Conservation (phyloP, 2,113 vertebrate species). For the Isurus oxyrinchus region DNA sequence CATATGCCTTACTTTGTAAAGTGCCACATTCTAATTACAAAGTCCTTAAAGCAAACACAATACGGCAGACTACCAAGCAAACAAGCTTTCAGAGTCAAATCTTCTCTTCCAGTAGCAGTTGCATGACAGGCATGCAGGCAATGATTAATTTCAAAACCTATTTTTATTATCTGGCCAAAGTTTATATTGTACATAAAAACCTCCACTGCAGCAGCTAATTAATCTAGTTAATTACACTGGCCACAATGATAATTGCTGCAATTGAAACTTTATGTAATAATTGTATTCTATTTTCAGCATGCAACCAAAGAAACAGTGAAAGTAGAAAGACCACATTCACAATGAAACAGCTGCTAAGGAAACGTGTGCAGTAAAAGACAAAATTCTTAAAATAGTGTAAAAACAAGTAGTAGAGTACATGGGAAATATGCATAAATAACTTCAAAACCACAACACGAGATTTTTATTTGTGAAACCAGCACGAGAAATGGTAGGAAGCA, state of each 20-base stretch:
- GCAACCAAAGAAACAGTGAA: neutral
- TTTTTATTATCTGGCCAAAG: neutral
- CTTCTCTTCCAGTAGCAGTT: neutral
- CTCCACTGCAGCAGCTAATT: neutral
- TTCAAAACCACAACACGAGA: neutral
- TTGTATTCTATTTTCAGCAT: neutral
- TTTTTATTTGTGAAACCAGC: neutral
- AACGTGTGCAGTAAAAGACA: neutral
- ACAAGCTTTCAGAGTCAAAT: too few relatives aligned
- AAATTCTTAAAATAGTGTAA: neutral
- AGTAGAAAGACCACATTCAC: neutral
- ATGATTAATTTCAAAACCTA: neutral
- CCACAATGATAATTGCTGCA: neutral
- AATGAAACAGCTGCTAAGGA: neutral
- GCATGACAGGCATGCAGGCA: neutral
- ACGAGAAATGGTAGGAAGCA: neutral
- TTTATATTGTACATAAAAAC: too few relatives aligned
- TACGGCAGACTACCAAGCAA: neutral
- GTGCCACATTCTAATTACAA: constrained; percentile 16
- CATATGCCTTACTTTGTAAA: neutral
- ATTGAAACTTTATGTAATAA: neutral
- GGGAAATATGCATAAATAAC: neutral
- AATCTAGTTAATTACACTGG: neutral
- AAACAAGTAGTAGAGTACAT: neutral
- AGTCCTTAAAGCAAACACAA: neutral